Evolutionary conservation across 2,888 invertebrate genomes (phyloP).

Genomic region (Hypselothyrea guttata): DNA sequence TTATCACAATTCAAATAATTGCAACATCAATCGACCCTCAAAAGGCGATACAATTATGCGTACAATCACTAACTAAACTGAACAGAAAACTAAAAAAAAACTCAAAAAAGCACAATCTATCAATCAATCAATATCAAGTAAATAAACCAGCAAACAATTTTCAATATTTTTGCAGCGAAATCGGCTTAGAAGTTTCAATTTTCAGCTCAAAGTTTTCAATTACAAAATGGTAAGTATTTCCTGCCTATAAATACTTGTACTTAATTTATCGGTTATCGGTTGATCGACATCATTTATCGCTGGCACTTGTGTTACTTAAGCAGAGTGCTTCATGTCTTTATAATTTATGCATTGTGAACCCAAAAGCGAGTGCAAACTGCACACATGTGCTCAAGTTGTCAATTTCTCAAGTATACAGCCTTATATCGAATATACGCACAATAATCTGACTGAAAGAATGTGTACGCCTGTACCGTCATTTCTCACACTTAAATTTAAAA

Average conservation of each 20-base stretch:
- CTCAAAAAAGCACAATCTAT: too few species aligned
- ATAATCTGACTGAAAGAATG: neutral
- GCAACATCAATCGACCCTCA: slow-evolving; percentile 49
- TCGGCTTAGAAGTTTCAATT: slow-evolving; percentile 49
- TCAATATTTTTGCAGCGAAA: slow-evolving; percentile 39
- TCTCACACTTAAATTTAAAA: slow-evolving; percentile 43
- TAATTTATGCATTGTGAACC: neutral
- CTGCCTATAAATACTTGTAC: neutral
- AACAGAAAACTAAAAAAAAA: too few species aligned
- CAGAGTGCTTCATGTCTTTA: neutral
- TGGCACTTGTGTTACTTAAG: too few species aligned
- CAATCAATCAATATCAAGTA: slow-evolving; percentile 31
- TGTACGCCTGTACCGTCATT: too few species aligned
- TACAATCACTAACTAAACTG: slow-evolving; percentile 15
- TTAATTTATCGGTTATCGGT: neutral
- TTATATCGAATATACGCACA: neutral
- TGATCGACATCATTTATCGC: neutral
- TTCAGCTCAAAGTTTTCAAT: slow-evolving; percentile 41
- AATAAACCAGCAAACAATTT: slow-evolving; percentile 25
- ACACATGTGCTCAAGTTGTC: neutral
- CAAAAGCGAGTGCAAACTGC: neutral
- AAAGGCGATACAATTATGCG: slow-evolving; percentile 30
- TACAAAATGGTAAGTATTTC: slow-evolving; percentile 44
- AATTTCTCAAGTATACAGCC: neutral
- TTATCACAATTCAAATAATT: slow-evolving; percentile 28